A percentile compares a stretch with the other conserved stretches of the same genome.
These are phyloP conservation scores for Trachelus tabidus DNA, from an alignment of 2,888 invertebrate genomes.

Conservation along the genomic window DNA sequence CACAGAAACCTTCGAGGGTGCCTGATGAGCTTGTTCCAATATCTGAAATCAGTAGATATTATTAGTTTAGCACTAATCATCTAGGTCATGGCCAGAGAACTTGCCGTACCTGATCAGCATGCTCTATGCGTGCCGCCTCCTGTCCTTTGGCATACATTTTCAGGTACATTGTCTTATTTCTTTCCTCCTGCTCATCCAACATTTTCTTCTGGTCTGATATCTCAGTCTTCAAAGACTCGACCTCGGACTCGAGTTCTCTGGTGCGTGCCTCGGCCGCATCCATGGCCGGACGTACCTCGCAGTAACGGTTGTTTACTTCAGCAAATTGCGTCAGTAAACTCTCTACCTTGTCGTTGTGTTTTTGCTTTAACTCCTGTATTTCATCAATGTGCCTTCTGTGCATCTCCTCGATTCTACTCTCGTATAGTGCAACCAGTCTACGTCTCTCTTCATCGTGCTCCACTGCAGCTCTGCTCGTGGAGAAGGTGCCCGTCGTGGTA, in stretches of 20 bases:
- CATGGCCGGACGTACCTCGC: constrained; percentile 81
- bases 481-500: constrained; percentile 6
- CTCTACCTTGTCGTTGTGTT: constrained; percentile 82
- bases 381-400: constrained; percentile 74
- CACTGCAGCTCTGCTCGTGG: constrained; percentile 3
- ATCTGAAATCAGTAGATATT: constrained; percentile 34
- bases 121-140: constrained; percentile 80
- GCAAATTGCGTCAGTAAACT: constrained; percentile 77
- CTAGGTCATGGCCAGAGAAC: neutral
- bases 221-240: constrained; percentile 77
- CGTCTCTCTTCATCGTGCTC: constrained; percentile 74
- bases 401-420: constrained; percentile 80
- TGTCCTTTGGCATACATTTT: constrained; percentile 87
- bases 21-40: constrained; percentile 65
- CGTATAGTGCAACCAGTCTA: constrained; percentile 77
- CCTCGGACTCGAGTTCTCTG: constrained; percentile 77
- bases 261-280: constrained; percentile 78
- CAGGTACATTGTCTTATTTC: constrained; percentile 81
- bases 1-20: constrained; percentile 79
- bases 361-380: constrained; percentile 80
- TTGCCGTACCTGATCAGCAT: constrained; percentile 74
- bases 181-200: constrained; percentile 77
- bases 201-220: constrained; percentile 75
- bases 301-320: constrained; percentile 82
- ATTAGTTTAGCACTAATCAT: neutral